Base-by-base conservation (phyloP, 2,113 vertebrate genomes). In the Neopipo cinnamomea region DNA sequence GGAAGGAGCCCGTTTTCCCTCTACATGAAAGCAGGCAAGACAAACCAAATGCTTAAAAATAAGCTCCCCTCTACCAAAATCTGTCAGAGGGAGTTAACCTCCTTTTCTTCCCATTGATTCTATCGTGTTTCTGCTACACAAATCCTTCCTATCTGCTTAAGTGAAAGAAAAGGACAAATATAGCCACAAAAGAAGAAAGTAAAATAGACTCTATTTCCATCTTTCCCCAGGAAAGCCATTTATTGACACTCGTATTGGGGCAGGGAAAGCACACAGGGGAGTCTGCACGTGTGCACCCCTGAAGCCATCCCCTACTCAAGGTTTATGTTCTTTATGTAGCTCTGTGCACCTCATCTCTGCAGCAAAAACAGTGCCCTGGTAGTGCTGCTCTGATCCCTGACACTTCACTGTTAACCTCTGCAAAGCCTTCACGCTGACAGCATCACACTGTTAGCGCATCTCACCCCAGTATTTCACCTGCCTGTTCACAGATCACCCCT, bases 341-440 rank as follows among this genome's bases (percentile, higher is more conserved):
- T 31, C 18, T 65, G 61, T 30, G 41, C 66, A 33, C 0, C 52
- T 58, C 50, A 11, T 1, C 46, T 28, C 82, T 37, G 62, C 70
- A 39, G 65, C 6, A 12, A 6, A 39, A 30, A 0, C 6, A 6
- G 10, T 0, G 23, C 46, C 0, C 33, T 4, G 20, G 47, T 1
- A 28, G 7, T 2, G 14, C 53, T 50, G 53, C 72, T 44, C 52
- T 23, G 8, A 42, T 2, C 80, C 58, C 72, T 11, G 44, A 39
- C 18, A 2, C 88, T 6, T 4, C 12, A 9, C 41, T 28, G 20
- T 0, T 16, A 31, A 21, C 41, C 81, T 35, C 52, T 31, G 37
- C 66, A 14, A 14, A 74, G n/a, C 35, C 74, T 27, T 6, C 13
- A 2, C 6, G 6, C 46, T 6, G 1, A 10, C 3, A 46, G 49